A percentile compares a stretch with the other conserved stretches of the same genome.
These are phyloP conservation scores for Platycheirus rosarum DNA, from an alignment of 2,888 invertebrate genomes.

Conservation along the genomic window DNA sequence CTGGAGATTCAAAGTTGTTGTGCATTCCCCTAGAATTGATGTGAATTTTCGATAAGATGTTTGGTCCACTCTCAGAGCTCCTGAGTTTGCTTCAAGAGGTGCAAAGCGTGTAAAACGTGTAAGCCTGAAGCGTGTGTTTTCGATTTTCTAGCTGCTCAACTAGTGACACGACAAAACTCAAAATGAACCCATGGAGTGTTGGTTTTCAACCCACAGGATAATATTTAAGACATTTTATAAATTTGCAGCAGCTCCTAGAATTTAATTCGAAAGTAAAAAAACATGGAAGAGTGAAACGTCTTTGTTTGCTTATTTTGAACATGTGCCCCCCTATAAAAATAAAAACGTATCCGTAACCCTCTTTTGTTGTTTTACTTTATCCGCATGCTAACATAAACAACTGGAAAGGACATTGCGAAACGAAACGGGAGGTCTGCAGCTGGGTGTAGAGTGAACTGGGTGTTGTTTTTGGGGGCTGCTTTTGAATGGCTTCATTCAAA, in stretches of 20 bases:
- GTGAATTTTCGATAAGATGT: constrained; percentile 19
- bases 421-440: constrained; percentile 5
- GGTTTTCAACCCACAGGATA: too few species aligned
- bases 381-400: constrained; percentile 46
- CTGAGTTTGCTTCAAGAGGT: constrained; percentile 10
- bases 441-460: constrained; percentile 23
- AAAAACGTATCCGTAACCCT: constrained; percentile 10
- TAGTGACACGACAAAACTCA: constrained; percentile 10
- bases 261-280: constrained; percentile 51
- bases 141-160: constrained; percentile 29
- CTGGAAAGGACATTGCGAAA: constrained; percentile 34
- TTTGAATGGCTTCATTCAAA: constrained; percentile 66
- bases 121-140: constrained; percentile 9
- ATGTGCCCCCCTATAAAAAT: constrained; percentile 6
- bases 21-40: constrained; percentile 4
- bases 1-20: constrained; percentile 2
- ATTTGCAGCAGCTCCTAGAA: constrained; percentile 28
- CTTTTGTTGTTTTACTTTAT: constrained; percentile 24
- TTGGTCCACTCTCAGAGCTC: constrained; percentile 3
- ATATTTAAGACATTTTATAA: constrained; percentile 31
- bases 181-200: too few species aligned
- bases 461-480: constrained; percentile 10
- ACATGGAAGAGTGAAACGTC: constrained; percentile 14
- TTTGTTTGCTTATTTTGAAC: constrained; percentile 24
- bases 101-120: constrained; percentile 10